Conservation (phyloP, 2,113 vertebrate genomes). For the Thermophis baileyi region DNA sequence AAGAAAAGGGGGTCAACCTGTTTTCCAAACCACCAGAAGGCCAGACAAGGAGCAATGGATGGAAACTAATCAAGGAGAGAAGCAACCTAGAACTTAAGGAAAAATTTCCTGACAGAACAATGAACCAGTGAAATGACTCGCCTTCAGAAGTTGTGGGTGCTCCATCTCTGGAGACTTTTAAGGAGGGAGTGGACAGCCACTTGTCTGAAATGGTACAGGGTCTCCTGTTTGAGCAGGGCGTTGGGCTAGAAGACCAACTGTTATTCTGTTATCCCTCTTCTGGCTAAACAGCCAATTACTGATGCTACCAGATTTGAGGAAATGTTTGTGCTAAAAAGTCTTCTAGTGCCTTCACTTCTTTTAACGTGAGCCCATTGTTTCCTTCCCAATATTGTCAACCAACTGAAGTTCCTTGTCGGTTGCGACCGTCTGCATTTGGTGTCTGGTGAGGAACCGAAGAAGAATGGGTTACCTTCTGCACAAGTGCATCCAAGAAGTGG, state of each 20-base stretch:
- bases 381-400: neutral
- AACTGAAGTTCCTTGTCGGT: neutral
- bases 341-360: neutral
- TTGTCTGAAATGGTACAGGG: too few species aligned
- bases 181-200: neutral
- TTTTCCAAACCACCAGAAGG: too few species aligned
- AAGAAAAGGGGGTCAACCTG: neutral
- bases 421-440: neutral
- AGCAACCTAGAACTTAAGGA: neutral
- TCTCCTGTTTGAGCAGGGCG: too few species aligned
- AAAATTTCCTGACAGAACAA: neutral
- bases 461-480: neutral
- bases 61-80: neutral
- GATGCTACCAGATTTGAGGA: neutral
- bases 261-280: neutral
- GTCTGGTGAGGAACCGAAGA: neutral
- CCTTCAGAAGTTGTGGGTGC: neutral
- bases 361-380: neutral
- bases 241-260: neutral
- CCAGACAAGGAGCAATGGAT: neutral
- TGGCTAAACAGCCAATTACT: neutral
- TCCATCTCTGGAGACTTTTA: neutral
- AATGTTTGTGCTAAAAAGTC: neutral
- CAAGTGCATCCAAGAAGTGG: neutral
- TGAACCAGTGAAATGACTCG: fast-evolving